These are phyloP conservation scores for Paradisaea rubra DNA, from an alignment of 2,113 vertebrate genomes.

Conservation along the genomic window DNA sequence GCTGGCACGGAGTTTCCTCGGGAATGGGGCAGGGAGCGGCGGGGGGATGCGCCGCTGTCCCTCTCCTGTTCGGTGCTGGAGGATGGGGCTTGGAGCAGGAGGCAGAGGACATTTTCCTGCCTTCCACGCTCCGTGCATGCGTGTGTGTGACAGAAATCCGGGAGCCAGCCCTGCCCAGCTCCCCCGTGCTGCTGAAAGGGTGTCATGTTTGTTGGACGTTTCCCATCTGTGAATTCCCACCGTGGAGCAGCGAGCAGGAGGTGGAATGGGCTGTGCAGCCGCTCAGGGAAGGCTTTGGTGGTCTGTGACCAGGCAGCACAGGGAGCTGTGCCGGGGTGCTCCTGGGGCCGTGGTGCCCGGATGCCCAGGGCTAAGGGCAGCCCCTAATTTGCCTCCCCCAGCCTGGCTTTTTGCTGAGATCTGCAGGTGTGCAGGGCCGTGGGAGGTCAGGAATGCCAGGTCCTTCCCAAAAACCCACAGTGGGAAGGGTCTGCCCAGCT, in stretches of 20 bases:
- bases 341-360: neutral
- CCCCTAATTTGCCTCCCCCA: neutral
- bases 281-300: neutral
- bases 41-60: neutral
- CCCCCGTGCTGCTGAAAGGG: neutral
- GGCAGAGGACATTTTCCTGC: slow-evolving; percentile 18
- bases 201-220: neutral
- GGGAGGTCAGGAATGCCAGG: neutral
- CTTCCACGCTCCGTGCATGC: neutral
- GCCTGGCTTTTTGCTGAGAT: neutral
- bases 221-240: neutral
- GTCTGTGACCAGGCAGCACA: neutral
- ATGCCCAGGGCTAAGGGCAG: neutral
- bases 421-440: fast-evolving
- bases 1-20: neutral
- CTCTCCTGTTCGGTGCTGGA: fast-evolving
- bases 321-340: neutral
- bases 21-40: neutral
- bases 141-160: neutral
- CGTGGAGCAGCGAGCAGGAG: neutral
- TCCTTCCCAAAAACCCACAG: neutral
- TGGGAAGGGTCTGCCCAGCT: neutral
- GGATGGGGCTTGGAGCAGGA: neutral
- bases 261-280: neutral
- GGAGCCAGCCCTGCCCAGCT: neutral